Base-by-base conservation (phyloP, 2,113 vertebrate genomes). In the Prochilodus magdalenae region DNA sequence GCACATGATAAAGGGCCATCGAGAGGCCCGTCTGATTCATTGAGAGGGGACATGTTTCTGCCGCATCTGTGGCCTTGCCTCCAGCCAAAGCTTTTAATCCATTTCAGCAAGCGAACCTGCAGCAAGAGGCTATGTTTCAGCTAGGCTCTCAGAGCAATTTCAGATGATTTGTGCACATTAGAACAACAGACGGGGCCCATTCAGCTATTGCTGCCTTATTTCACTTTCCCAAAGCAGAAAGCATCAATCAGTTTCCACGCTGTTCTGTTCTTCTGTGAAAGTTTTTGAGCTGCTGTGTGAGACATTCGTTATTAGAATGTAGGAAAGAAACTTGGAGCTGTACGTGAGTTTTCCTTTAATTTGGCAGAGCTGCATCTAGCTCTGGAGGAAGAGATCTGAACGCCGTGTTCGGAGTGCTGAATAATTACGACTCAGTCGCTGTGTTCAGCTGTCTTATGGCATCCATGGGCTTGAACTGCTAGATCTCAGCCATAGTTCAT, bases 121-220 rank as follows among this genome's bases (percentile, higher is more conserved):
- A 72, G 73, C 77, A 79, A 75, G 65, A 77, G 76, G 74, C 55
- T 62, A 80, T 26, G 73, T 79, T 82, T 78, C 40, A 27, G 71
- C 69, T 57, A 12, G 47, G 87, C 70, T 88, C 77, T 86, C 30
- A 79, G 66, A 73, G 79, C 81, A 84, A 88, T 88, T 86, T 88
- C 60, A 40, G 70, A 75, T 88, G 77, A 88, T 88, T 72, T 83
- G 80, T 66, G 57, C 75, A 30, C 82, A 86, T 88, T 86, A 86
- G 49, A 84, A 83, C 83, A 74, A 81, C 62, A 76, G 78, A 76
- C 80, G 63, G 44, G 62, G 71, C 77, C 74, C 71, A 77, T 84
- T 83, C 36, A 57, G 69, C 67, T 36, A 8, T 30, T 20, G 6
- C 55, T 40, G 73, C 76, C 74, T 60, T 33, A 18, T 87, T 86